Evolutionary conservation across 2,888 invertebrate species (phyloP), one percentile per base, ranked within the genome.

Genomic region (Pseudoips prasinana): DNA sequence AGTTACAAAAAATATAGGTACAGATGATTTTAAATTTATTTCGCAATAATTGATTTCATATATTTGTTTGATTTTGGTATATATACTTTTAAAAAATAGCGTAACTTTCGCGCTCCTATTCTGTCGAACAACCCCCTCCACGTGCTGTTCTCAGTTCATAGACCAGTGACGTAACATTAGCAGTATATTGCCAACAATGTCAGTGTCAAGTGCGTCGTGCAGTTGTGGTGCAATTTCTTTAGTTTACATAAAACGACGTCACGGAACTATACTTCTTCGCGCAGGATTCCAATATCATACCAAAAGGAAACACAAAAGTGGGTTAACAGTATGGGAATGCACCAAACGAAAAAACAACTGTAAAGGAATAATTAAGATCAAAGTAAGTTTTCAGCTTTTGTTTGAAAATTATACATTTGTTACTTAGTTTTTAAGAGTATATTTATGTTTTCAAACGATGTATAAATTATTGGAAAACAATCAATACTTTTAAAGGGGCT

Each of bases 251-350:
- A 26, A 33, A 33, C 26, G 33, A 33, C 26, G 26, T 20, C 26
- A 26, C 26, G 33, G 33, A 8, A 17, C 8, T 17, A 22, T 33
- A 26, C 22, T 33, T 11, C 22, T 33, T 22, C 26, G 26, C 22
- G 33, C 22, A 10, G 33, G 26, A 6, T 26, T 22, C 26, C 22
- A 33, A 25, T 33, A 33, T 33, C 22, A 22, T 22, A 18, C 27
- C 7, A 33, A 33, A 26, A 27, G 23, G 17, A 33, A 33, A 33
- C 23, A 23, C 23, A 11, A 22, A 23, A 33, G 27, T 33, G 33
- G 23, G 14, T 23, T 33, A 23, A 33, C 22, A 23, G 27, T 33
- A 23, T 33, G 27, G 33, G 33, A 33, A 23, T 33, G 33, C 27
- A 33, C 7, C 23, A 22, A 23, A 14, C 22, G 28, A 33, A 33